Conservation (phyloP, 2,888 invertebrate species). For the Atethmia centrago region DNA sequence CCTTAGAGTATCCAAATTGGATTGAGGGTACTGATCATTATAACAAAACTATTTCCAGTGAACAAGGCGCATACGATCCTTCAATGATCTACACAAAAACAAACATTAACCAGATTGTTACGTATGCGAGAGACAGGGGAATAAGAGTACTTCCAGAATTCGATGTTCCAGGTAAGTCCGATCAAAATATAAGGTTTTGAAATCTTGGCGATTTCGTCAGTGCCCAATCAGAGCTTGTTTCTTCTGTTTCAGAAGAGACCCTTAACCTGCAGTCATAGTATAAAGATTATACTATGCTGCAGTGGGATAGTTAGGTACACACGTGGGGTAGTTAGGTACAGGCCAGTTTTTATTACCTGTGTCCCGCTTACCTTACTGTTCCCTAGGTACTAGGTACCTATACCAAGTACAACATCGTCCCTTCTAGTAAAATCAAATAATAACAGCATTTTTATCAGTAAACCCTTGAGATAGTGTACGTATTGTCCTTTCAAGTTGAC, state of each 20-base stretch:
- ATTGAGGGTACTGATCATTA: neutral
- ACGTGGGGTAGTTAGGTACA: neutral
- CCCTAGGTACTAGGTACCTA: too few species aligned
- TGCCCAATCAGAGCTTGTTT: neutral
- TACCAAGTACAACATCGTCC: neutral
- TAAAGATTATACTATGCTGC: too few species aligned
- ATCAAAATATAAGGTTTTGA: neutral
- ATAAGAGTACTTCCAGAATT: conserved; percentile 97
- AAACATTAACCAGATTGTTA: conserved; percentile 93
- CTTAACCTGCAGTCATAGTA: too few species aligned
- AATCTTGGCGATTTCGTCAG: neutral
- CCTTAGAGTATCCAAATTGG: neutral
- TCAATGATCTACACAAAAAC: conserved; percentile 91
- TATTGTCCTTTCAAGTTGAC: conserved; percentile 40
- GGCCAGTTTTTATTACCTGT: neutral
- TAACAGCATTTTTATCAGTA: conserved; percentile 23
- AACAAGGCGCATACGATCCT: conserved; percentile 92
- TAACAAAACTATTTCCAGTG: conserved; percentile 80
- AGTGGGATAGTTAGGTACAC: neutral
- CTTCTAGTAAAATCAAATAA: conserved; percentile 8
- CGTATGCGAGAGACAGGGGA: conserved; percentile 94
- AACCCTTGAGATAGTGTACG: conserved; percentile 11
- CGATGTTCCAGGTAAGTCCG: conserved; percentile 94
- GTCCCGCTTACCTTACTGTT: neutral
- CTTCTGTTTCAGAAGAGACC: too few species aligned